Conservation (phyloP, 2,113 vertebrate genomes). For the Phaethon lepturus region DNA sequence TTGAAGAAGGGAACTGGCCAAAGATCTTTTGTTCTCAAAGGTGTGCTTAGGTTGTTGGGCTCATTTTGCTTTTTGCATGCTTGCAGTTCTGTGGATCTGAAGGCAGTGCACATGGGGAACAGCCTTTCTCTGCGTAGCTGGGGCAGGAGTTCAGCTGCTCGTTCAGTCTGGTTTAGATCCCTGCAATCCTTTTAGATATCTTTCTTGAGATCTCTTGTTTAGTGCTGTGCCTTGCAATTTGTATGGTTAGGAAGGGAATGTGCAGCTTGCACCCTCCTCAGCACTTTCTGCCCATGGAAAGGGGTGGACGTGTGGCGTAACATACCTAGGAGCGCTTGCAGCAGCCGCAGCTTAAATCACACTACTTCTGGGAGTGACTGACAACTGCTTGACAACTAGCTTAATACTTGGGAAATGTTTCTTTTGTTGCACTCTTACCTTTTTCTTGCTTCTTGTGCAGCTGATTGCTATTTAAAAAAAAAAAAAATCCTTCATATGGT, state of each 20-base stretch:
- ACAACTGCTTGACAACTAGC: not conserved
- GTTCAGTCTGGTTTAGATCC: not conserved
- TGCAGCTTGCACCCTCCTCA: not conserved
- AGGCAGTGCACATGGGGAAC: rapidly evolving
- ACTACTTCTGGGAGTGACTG: not conserved
- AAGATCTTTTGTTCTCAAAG: not conserved
- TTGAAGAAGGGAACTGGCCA: not conserved
- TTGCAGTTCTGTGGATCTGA: not conserved
- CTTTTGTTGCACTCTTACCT: not conserved
- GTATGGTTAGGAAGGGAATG: not conserved
- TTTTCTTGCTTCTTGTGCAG: not conserved
- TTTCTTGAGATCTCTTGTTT: too few relatives aligned
- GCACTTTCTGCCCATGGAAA: not conserved
- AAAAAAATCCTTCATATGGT: not conserved
- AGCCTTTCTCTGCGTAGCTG: not conserved
- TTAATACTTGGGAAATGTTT: not conserved
- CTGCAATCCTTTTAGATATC: not conserved
- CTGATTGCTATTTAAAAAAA: not conserved
- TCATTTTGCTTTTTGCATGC: not conserved
- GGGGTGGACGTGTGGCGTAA: not conserved
- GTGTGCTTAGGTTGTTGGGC: too few relatives aligned
- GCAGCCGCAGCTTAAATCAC: not conserved
- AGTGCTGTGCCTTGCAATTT: not conserved
- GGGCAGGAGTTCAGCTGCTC: not conserved
- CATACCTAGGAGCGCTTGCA: rapidly evolving